A percentile compares a stretch with the other conserved stretches of the same genome.
These are phyloP conservation scores for Alcedo atthis DNA, from an alignment of 2,797 vertebrate species.

Conservation along the genomic window DNA sequence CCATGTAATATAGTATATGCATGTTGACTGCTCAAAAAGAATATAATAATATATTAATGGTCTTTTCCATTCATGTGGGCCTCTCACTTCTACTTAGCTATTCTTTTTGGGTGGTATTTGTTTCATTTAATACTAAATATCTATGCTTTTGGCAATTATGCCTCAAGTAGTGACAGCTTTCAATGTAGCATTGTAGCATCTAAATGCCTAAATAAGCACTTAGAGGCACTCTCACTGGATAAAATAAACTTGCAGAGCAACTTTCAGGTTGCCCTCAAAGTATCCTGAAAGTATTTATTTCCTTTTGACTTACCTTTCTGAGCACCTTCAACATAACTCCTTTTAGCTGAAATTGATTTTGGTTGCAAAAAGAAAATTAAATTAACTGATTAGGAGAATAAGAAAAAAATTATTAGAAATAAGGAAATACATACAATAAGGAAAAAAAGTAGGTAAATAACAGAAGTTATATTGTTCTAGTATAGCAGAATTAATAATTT, in stretches of 20 bases:
- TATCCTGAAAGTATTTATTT: not conserved
- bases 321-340: not conserved
- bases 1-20: rapidly evolving
- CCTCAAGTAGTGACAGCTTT: not conserved
- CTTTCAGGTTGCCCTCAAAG: not conserved
- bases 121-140: not conserved
- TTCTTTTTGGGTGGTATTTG: not conserved
- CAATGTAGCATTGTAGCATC: not conserved
- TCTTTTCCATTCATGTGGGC: not conserved
- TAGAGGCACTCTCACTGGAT: not conserved
- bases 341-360: not conserved
- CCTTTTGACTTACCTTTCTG: not conserved
- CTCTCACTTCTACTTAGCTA: not conserved
- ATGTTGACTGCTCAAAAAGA: not conserved
- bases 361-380: not conserved
- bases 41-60: not conserved
- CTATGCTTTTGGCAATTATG: not conserved
- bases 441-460: not conserved
- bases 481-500: not conserved
- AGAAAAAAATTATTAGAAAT: not conserved
- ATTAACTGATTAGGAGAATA: not conserved
- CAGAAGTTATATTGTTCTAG: not conserved
- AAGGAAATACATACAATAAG: not conserved
- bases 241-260: not conserved
- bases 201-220: not conserved